phyloP scores from a whole-genome alignment of 2,888 invertebrate species.

The Cistogaster globosa region DNA sequence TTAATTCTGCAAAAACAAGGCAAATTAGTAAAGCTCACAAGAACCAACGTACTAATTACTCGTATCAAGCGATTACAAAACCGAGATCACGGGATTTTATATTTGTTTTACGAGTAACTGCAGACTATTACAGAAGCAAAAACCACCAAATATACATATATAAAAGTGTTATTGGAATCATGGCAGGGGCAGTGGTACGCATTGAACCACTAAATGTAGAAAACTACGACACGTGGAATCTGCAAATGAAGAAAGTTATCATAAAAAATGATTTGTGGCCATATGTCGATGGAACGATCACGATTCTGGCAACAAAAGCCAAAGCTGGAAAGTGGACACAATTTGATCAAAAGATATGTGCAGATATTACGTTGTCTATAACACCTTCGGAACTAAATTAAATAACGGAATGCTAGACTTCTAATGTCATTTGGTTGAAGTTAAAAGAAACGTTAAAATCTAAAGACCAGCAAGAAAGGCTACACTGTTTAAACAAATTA shows the following conservation, averaged over 20 bases:
- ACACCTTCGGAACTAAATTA: constrained; percentile 2
- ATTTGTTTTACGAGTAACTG: no score
- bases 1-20: no score
- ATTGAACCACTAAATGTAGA: neutral
- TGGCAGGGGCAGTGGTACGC: neutral
- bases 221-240: neutral
- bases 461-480: constrained; percentile 80
- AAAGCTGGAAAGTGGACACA: neutral
- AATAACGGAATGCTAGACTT: neutral
- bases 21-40: no score
- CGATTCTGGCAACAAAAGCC: neutral
- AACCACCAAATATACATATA: no score
- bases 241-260: neutral
- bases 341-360: neutral
- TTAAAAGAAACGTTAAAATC: constrained; percentile 78
- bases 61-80: no score
- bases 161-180: no score
- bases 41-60: no score
- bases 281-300: neutral
- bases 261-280: constrained; percentile 5
- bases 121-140: no score
- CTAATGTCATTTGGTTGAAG: constrained; percentile 78
- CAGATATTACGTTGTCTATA: constrained; percentile 3
- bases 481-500: constrained; percentile 79
- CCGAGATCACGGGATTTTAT: no score